A percentile compares a stretch with the other conserved stretches of the same genome.
Conservation (phyloP, 1,140 invertebrate genomes). For the Heterodera carotae region DNA sequence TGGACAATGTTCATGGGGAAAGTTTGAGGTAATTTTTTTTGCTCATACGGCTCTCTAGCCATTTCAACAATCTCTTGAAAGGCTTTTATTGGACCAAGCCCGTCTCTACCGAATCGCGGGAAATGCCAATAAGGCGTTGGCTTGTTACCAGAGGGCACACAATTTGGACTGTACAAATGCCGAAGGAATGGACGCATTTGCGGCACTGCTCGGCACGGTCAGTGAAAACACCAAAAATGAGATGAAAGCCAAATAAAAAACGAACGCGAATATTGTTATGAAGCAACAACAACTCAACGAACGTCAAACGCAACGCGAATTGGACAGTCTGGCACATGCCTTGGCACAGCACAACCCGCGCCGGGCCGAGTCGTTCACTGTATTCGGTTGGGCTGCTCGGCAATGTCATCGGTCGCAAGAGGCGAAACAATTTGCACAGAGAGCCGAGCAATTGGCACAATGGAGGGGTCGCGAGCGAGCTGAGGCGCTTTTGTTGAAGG, state of each 20-base stretch:
- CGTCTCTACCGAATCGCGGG: constrained; percentile 23
- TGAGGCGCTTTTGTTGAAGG: constrained; percentile 11
- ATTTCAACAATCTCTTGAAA: too few species aligned
- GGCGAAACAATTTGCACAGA: constrained; percentile 17
- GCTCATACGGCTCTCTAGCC: too few species aligned
- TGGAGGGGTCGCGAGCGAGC: not conserved
- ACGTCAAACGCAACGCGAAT: constrained; percentile 7
- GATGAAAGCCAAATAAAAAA: not conserved
- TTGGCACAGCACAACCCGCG: constrained; percentile 23
- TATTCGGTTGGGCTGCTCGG: constrained; percentile 20
- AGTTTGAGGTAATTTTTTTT: constrained; percentile 6
- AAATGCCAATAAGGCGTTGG: constrained; percentile 13
- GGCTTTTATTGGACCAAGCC: constrained; percentile 25
- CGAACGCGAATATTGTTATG: too few species aligned
- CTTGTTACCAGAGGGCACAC: constrained; percentile 24
- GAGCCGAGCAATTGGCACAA: constrained; percentile 22
- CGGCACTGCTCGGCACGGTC: constrained; percentile 24
- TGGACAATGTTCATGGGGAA: not conserved
- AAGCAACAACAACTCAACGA: constrained; percentile 1
- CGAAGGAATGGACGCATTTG: constrained; percentile 29
- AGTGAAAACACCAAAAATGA: not conserved
- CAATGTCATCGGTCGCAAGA: constrained; percentile 15
- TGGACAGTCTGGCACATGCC: constrained; percentile 20
- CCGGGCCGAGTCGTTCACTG: constrained; percentile 9
- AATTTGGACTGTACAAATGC: constrained; percentile 24